These are phyloP conservation scores for Vicugna pacos DNA, from an alignment of 2,113 vertebrate genomes.

Conservation along the genomic window DNA sequence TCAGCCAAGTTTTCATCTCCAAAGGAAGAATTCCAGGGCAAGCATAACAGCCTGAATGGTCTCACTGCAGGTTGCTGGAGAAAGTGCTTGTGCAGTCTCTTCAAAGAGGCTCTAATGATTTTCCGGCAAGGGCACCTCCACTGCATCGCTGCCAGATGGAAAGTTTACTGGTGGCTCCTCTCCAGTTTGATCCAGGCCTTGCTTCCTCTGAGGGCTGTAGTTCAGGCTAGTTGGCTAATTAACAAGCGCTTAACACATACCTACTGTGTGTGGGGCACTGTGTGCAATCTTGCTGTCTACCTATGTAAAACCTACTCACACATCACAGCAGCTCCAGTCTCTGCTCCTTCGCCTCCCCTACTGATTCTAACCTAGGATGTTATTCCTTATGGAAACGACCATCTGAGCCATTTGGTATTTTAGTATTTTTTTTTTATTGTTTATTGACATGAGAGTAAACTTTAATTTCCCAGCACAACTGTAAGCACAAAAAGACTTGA, in stretches of 20 bases:
- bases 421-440: background rate
- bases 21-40: conserved; percentile 33
- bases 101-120: conserved; percentile 43
- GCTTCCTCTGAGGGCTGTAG: conserved; percentile 38
- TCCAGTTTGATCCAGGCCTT: conserved; percentile 35
- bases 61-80: conserved; percentile 59
- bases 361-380: background rate
- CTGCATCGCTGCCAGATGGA: background rate
- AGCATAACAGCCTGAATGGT: background rate
- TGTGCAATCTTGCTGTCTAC: background rate
- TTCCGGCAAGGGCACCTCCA: conserved; percentile 16
- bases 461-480: background rate
- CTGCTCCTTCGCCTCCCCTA: background rate
- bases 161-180: background rate
- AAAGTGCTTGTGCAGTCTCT: conserved; percentile 15
- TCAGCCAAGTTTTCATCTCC: conserved; percentile 10
- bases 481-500: background rate
- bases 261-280: background rate
- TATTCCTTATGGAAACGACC: background rate
- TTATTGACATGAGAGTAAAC: background rate
- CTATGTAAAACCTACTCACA: background rate
- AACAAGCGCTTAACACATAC: conserved; percentile 56
- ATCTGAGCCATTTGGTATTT: background rate
- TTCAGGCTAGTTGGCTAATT: conserved; percentile 56
- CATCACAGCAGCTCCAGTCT: background rate